These are phyloP conservation scores for Poeciliopsis turneri DNA, from an alignment of 2,797 vertebrate species.

Conservation along the genomic window DNA sequence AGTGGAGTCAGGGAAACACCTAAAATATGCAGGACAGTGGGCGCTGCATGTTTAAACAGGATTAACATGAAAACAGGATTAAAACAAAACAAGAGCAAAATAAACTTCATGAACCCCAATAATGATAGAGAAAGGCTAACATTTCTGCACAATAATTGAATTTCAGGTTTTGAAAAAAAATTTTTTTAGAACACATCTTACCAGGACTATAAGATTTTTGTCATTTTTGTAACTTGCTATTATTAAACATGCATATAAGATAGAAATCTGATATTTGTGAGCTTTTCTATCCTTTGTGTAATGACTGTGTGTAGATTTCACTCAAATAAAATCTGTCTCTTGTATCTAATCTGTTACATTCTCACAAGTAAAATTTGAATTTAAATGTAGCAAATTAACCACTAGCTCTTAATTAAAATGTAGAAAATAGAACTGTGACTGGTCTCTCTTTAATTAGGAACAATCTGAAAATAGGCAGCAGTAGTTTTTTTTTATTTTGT, in stretches of 20 bases:
- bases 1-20: background rate
- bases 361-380: background rate
- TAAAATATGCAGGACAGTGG: background rate
- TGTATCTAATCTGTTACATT: background rate
- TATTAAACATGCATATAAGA: background rate
- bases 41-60: background rate
- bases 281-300: background rate
- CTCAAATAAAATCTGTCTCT: background rate
- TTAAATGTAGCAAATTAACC: background rate
- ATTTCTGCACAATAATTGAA: background rate
- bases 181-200: background rate
- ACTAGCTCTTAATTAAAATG: background rate
- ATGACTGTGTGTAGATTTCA: no score
- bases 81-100: background rate
- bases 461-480: background rate
- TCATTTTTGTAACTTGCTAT: constrained; percentile 19
- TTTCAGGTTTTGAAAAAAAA: background rate
- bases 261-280: background rate
- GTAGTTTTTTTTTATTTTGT: no score
- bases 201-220: background rate
- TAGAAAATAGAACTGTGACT: background rate
- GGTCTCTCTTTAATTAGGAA: background rate
- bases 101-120: background rate
- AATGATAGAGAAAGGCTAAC: background rate
- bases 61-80: no score